Base-by-base conservation (phyloP, 2,888 invertebrate genomes). In the Drosophila affinis region DNA sequence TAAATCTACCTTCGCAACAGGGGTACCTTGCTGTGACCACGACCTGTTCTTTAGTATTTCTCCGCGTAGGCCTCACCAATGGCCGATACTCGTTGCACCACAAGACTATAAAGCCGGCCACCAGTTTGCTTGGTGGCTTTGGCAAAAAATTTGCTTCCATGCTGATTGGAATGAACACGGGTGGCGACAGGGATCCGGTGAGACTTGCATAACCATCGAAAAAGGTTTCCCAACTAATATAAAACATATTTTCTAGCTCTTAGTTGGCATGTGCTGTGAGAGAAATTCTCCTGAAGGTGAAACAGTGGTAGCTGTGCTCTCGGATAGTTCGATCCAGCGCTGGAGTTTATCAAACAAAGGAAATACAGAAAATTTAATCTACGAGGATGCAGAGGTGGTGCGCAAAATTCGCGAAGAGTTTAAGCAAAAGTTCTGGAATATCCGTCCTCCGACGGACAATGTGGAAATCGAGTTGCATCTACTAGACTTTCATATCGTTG, bases 11-110 rank as follows among this genome's bases (percentile, higher is more conserved):
- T 57, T 94, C 95, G 0, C 93, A 95, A 57, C 93, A 95, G 54
- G 97, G 97, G 0, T 96, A 97, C 87, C 94, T 98, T 78, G 93
- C 98, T 55, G 97, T 97, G 0, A 98, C 98, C 14, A 98, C 98
- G 0, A 98, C 98, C 0, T 97, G 97, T 88, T 97, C 97, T 1
- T 94, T 98, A 34, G 95, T 97, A 0, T 93, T 96, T 29, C 93
- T 97, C 6, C 94, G 95, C 77, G 93, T 95, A 27, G 93, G 93
- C 49, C 91, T 93, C 56, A 90, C 92, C 79, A 94, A 94, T 69
- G 96, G 96, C 0, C 94, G 96, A 32, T 95, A 96, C 81, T 93
- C 94, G 3, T 93, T 97, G 60, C 90, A 93, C 1, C 96, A 95
- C 79, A 94, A 95, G 69, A 94, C 95, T 3, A 93, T 97, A 29